Percentiles rank a stretch among this genome's conserved stretches.
Evolutionary conservation across 1,140 invertebrate genomes (phyloP).

Genomic region (Arion vulgaris): DNA sequence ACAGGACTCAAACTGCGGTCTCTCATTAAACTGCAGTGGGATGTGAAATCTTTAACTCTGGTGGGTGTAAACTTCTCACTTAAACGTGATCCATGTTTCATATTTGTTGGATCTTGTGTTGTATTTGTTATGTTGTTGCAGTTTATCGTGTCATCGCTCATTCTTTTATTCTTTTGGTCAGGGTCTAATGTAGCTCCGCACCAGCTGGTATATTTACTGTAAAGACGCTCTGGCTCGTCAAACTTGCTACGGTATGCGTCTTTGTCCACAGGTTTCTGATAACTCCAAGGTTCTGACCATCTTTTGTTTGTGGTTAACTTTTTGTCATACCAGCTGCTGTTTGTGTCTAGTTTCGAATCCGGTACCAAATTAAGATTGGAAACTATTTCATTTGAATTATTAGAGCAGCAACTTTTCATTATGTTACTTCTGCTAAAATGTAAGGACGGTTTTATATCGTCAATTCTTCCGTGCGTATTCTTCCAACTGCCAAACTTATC

Average conservation of each 20-base stretch:
- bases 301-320: neutral
- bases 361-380: neutral
- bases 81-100: too few relatives aligned
- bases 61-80: too few relatives aligned
- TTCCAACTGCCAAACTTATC: neutral
- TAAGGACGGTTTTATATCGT: neutral
- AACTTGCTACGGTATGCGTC: neutral
- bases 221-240: neutral
- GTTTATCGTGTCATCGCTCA: neutral
- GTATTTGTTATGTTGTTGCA: neutral
- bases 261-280: neutral
- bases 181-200: neutral
- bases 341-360: neutral
- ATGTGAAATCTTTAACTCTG: neutral
- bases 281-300: neutral
- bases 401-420: neutral
- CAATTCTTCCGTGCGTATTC: neutral
- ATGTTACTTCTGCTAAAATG: neutral
- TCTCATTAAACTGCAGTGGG: neutral
- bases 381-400: neutral
- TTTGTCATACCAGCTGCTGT: neutral
- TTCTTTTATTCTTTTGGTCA: neutral
- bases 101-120: too few relatives aligned
- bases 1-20: neutral
- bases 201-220: neutral